Percentiles rank a stretch among this genome's conserved stretches.
Conservation (phyloP, 53 echinoderm and acorn worm genomes). For the Henricia sp. region DNA sequence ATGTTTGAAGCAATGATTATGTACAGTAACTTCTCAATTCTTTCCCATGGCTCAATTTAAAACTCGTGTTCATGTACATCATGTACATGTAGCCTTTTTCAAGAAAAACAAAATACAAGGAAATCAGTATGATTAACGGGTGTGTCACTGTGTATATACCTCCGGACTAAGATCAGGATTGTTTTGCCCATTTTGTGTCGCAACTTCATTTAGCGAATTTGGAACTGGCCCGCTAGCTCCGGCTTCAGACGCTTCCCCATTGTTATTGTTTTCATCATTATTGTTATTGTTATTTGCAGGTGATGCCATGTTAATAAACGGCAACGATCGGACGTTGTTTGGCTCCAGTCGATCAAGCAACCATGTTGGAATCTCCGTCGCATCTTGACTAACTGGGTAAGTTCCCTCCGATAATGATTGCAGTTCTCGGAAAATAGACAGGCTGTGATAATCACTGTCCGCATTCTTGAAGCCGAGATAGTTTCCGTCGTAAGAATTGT, state of each 20-base stretch:
- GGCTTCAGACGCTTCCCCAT: conserved; percentile 42
- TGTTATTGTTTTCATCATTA: conserved; percentile 70
- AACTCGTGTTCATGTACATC: too few relatives aligned
- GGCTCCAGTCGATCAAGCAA: conserved; percentile 77
- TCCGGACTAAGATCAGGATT: conserved; percentile 31
- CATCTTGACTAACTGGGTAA: conserved; percentile 40
- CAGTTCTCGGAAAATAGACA: conserved; percentile 73
- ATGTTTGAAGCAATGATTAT: background rate
- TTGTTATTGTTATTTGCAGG: conserved; percentile 60
- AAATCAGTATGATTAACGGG: too few relatives aligned
- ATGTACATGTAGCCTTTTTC: too few relatives aligned
- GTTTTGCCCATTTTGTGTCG: conserved; percentile 16
- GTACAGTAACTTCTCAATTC: background rate
- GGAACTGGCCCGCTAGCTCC: conserved; percentile 12
- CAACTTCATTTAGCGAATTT: conserved; percentile 5
- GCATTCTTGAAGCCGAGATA: conserved; percentile 73
- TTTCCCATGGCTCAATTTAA: too few relatives aligned
- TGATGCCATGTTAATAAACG: conserved; percentile 28
- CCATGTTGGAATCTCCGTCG: conserved; percentile 71
- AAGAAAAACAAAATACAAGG: too few relatives aligned
- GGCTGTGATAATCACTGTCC: conserved; percentile 57
- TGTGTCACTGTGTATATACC: conserved; percentile 1
- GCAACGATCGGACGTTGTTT: conserved; percentile 37
- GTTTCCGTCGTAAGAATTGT: conserved; percentile 74
- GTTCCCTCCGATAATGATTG: conserved; percentile 67